phyloP scores from a whole-genome alignment of 2,113 vertebrate genomes.

The pig (Sus scrofa) region DNA sequence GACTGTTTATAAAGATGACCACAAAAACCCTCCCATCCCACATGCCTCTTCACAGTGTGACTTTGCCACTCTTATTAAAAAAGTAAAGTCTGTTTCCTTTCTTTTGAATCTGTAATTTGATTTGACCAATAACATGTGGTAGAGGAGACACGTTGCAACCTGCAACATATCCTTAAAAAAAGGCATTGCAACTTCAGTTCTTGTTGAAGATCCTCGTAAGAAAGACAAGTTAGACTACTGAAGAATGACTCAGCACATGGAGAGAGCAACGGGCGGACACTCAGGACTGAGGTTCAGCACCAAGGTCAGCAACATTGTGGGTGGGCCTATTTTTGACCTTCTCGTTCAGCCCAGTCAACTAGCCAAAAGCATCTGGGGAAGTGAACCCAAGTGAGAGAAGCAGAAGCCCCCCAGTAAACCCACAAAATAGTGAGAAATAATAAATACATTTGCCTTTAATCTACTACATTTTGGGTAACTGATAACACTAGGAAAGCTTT shows the following conservation, averaged over 20 bases:
- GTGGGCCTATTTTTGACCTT: not conserved
- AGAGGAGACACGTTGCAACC: not conserved
- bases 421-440: not conserved
- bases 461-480: not conserved
- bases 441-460: not conserved
- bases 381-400: not conserved
- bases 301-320: not conserved
- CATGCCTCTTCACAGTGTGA: not conserved
- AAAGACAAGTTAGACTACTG: not conserved
- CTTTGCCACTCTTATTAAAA: not conserved
- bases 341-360: not conserved
- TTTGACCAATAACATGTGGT: not conserved
- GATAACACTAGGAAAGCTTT: not conserved
- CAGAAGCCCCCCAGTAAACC: not conserved
- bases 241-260: not conserved
- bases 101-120: not conserved
- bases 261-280: too few species aligned
- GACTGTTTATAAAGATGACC: not conserved
- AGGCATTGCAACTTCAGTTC: not conserved
- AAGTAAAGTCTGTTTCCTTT: not conserved
- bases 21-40: not conserved
- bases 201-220: not conserved
- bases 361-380: not conserved
- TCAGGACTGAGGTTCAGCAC: not conserved
- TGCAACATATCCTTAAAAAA: not conserved